phyloP scores from a whole-genome alignment of 1,140 invertebrate species.

The Aricia agestis region DNA sequence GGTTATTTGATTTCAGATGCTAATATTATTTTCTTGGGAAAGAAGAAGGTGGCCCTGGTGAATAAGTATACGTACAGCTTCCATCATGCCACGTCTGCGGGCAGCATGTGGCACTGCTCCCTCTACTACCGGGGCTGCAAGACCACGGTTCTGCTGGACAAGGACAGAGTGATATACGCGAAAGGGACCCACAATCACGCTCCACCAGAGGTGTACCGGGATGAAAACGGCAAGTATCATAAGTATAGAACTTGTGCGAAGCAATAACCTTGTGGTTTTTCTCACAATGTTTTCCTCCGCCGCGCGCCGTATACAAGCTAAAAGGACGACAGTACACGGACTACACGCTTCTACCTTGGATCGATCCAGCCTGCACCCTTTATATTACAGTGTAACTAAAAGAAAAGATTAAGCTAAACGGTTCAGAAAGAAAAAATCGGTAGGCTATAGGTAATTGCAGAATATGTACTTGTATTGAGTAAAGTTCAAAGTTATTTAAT shows the following conservation, averaged over 20 bases:
- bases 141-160: slow-evolving; percentile 1
- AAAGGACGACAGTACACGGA: no score
- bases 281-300: not conserved
- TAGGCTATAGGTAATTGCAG: no score
- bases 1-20: slow-evolving; percentile 2
- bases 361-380: no score
- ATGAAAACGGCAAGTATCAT: slow-evolving; percentile 7
- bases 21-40: slow-evolving; percentile 18
- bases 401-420: no score
- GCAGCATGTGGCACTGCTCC: slow-evolving; percentile 23
- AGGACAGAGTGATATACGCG: not conserved
- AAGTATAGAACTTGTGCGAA: not conserved
- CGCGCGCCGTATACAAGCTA: no score
- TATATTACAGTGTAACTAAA: no score
- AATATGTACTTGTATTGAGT: no score
- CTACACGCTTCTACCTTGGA: no score
- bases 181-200: slow-evolving; percentile 2
- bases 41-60: slow-evolving; percentile 11
- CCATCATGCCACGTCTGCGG: slow-evolving; percentile 7
- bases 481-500: no score
- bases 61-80: slow-evolving; percentile 18
- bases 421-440: no score
- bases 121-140: slow-evolving; percentile 24
- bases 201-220: not conserved
- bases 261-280: not conserved